A percentile compares a stretch with the other conserved stretches of the same genome.
Evolutionary conservation across 2,888 invertebrate species (phyloP).

Genomic region (Spatulosminthurus flaviceps): DNA sequence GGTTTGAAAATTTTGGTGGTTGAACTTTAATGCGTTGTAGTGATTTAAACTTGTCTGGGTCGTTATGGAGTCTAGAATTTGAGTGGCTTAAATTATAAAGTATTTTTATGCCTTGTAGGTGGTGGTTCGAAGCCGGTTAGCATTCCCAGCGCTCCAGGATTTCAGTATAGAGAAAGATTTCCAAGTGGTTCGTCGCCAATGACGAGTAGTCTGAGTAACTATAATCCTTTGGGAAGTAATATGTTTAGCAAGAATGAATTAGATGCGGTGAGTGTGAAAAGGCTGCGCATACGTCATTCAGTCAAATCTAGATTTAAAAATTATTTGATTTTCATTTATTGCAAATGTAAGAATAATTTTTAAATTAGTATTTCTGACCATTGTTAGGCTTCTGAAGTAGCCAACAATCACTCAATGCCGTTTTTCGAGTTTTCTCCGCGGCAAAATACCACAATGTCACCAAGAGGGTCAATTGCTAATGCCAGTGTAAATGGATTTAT

Average conservation of each 20-base stretch:
- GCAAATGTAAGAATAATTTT: no score
- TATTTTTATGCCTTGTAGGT: background rate
- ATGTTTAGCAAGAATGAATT: conserved; percentile 52
- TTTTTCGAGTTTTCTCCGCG: conserved; percentile 60
- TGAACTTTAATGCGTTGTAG: no score
- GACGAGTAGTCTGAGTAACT: conserved; percentile 53
- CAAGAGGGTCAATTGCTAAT: conserved; percentile 39
- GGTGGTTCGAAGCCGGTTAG: conserved; percentile 61
- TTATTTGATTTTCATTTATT: no score
- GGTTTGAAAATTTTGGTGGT: no score
- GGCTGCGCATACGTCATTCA: no score
- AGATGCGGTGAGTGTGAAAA: conserved; percentile 55
- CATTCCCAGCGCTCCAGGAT: conserved; percentile 61
- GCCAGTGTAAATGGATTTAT: conserved; percentile 45
- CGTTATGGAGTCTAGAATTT: no score
- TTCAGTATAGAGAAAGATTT: conserved; percentile 60
- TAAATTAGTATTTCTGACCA: conserved; percentile 29
- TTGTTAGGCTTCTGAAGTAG: conserved; percentile 56
- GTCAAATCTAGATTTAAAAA: no score
- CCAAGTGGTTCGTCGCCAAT: conserved; percentile 62
- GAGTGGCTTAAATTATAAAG: no score
- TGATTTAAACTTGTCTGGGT: no score
- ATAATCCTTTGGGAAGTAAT: conserved; percentile 56
- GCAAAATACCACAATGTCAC: conserved; percentile 55
- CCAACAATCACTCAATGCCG: conserved; percentile 56